phyloP scores from a whole-genome alignment of 2,888 invertebrate genomes.

The Zaprionus obscuricornis region DNA sequence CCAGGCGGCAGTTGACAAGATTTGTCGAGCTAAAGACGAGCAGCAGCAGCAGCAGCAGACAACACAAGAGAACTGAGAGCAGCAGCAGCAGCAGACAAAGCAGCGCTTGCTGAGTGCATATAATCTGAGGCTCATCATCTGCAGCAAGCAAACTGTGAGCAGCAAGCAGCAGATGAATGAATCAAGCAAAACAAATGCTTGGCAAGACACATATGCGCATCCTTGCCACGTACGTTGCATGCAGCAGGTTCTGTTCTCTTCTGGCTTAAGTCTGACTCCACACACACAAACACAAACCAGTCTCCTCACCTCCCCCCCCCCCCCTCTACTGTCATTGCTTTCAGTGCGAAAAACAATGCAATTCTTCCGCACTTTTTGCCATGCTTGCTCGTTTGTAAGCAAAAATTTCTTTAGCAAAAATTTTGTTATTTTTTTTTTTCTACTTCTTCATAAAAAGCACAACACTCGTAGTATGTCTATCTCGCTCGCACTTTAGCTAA shows the following conservation, averaged over 20 bases:
- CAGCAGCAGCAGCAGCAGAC: constrained; percentile 6
- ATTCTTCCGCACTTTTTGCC: constrained; percentile 75
- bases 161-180: neutral
- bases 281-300: neutral
- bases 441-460: constrained; percentile 74
- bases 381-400: constrained; percentile 76
- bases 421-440: constrained; percentile 64
- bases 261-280: constrained; percentile 39
- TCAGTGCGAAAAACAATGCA: constrained; percentile 62
- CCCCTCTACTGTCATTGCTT: constrained; percentile 2
- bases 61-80: constrained; percentile 1
- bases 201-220: constrained; percentile 60
- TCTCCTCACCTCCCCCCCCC: neutral
- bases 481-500: constrained; percentile 51
- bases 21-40: constrained; percentile 47
- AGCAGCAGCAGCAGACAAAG: constrained; percentile 53
- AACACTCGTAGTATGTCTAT: constrained; percentile 41
- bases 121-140: constrained; percentile 69
- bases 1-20: constrained; percentile 39
- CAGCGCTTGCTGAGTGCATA: constrained; percentile 69
- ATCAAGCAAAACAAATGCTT: constrained; percentile 58
- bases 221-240: constrained; percentile 43
- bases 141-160: constrained; percentile 28
- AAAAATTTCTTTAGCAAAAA: constrained; percentile 74
- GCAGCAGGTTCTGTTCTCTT: constrained; percentile 42